Evolutionary conservation across 2,797 vertebrate species (phyloP), one percentile per base, ranked within the genome.

Genomic region (Aphelocoma californica): DNA sequence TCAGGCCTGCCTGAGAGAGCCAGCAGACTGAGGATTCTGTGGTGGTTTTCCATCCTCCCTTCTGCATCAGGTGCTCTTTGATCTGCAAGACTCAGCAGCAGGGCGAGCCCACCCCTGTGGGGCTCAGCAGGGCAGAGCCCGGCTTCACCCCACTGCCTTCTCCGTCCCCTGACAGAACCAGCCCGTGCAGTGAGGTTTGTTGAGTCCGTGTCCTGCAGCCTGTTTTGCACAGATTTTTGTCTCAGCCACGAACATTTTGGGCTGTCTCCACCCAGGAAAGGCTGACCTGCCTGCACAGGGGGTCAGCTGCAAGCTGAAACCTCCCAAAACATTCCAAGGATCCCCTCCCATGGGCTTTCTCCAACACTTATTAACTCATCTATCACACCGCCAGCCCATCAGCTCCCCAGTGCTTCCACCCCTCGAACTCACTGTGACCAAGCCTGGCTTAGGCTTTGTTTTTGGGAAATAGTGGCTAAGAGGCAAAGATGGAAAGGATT

Each of bases 61-160:
- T 25, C 36, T 73, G 45, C 17, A 17, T 19, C 38, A 29, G 53
- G 3, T 14, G 31, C 11, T 57, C 26, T 61, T 61, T 56, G 32
- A 14, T 32, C 34, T 38, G 32, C 36, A 32, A 17, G 53, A 15
- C 26, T 53, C 12, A 2, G 5, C 3, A 36, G 14, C 50, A 34
- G 54, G 58, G 5, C 0, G 60, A 53, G 34, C 1, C 36, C 67
- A 31, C 2, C 6, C 23, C 9, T 8, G 24, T 2, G 10, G 18
- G 32, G 29, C 48, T 47, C 25, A 54, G 56, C 28, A 54, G 25
- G 31, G 40, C 34, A 64, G 23, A 80, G 53, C n/a, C 26, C 7
- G 8, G 34, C 6, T 1, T 75, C 45, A 50, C 9, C 9, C 44
- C 62, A 6, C 7, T 28, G 21, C 72, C 60, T 42, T 24, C 23